Evolutionary conservation across 2,113 vertebrate species (phyloP).

Genomic region (Fregata magnificens): DNA sequence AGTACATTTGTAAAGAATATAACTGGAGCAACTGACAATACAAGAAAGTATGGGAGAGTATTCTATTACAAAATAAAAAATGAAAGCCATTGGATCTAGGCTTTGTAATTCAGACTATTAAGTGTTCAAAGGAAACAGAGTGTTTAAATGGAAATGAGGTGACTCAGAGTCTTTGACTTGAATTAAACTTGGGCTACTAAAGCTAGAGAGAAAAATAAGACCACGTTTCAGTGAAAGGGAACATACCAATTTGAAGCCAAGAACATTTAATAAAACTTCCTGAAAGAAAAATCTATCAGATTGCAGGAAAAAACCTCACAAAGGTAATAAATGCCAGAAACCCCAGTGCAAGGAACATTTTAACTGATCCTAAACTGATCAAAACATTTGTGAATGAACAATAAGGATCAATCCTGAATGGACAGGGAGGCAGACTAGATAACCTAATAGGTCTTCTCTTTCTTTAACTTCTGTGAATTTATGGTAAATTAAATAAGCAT

Average conservation of each 20-base stretch:
- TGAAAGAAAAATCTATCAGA: conserved; percentile 46
- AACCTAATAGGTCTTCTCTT: neutral
- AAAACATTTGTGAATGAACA: conserved; percentile 26
- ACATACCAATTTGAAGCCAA: conserved; percentile 23
- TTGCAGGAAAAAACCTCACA: neutral
- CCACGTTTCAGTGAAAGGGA: conserved; percentile 32
- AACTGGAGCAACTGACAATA: neutral
- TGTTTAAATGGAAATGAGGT: conserved; percentile 45
- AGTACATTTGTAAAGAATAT: conserved; percentile 13
- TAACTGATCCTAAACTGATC: conserved; percentile 24
- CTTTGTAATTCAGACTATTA: conserved; percentile 48
- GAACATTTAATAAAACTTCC: conserved; percentile 37
- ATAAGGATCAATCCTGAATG: conserved; percentile 6
- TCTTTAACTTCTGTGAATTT: neutral
- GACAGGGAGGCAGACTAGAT: neutral
- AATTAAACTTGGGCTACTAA: conserved; percentile 24
- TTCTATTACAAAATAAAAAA: conserved; percentile 40
- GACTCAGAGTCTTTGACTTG: conserved; percentile 27
- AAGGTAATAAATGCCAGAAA: conserved; percentile 24
- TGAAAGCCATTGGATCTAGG: neutral
- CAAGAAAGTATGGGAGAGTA: neutral
- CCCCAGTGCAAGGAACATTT: neutral
- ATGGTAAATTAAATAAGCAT: neutral
- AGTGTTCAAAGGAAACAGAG: conserved; percentile 38
- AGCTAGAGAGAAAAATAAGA: conserved; percentile 26